A percentile compares a stretch with the other conserved stretches of the same genome.
These are phyloP conservation scores for Halyomorpha halys DNA, from an alignment of 1,140 invertebrate genomes.

Conservation along the genomic window DNA sequence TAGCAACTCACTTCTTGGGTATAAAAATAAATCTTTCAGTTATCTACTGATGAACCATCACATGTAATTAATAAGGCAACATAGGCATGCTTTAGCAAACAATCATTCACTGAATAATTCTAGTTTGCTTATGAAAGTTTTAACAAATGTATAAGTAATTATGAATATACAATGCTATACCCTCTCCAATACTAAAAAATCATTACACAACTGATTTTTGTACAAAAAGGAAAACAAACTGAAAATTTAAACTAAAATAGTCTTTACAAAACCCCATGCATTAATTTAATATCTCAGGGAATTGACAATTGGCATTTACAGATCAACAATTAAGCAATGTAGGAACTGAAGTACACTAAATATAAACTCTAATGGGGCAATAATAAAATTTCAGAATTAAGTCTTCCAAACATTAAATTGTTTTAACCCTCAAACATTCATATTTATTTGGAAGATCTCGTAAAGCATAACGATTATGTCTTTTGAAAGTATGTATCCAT, in stretches of 20 bases:
- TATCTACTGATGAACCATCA: slow-evolving; percentile 18
- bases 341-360: too few species aligned
- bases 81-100: slow-evolving; percentile 15
- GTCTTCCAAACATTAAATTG: too few species aligned
- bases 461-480: too few species aligned
- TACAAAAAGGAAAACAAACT: neutral
- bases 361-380: too few species aligned
- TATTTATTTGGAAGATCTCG: too few species aligned
- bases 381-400: too few species aligned
- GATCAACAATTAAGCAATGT: too few species aligned
- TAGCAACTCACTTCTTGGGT: slow-evolving; percentile 14
- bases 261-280: neutral
- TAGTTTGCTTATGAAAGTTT: slow-evolving; percentile 7
- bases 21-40: slow-evolving; percentile 23
- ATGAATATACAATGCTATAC: neutral
- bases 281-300: too few species aligned
- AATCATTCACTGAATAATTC: slow-evolving; percentile 7
- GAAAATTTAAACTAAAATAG: neutral
- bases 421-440: too few species aligned
- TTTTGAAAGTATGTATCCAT: too few species aligned
- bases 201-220: neutral
- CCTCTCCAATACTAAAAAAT: neutral
- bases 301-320: too few species aligned
- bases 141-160: slow-evolving; percentile 1
- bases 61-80: slow-evolving; percentile 23